Conservation (phyloP, 2,797 vertebrate species). For the Labeo calbasu region DNA sequence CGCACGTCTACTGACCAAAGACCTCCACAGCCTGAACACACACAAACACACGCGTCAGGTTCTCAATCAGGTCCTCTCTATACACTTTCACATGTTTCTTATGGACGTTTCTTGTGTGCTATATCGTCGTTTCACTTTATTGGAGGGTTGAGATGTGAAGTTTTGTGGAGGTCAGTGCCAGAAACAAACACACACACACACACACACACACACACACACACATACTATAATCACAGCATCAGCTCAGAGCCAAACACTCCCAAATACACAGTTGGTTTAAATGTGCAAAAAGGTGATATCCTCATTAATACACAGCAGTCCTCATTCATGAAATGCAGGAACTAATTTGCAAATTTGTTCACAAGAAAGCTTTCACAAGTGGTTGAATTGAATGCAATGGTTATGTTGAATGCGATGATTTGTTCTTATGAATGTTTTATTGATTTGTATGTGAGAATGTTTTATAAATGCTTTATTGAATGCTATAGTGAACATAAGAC, state of each 20-base stretch:
- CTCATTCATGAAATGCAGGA: neutral
- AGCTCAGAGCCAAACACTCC: neutral
- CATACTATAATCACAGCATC: neutral
- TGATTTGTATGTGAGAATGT: neutral
- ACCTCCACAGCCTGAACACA: neutral
- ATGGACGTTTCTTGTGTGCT: neutral
- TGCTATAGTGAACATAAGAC: neutral
- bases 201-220: neutral
- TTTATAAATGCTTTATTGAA: neutral
- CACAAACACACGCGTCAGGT: neutral
- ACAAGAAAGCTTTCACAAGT: neutral
- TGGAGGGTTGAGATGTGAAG: neutral
- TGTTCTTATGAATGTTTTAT: neutral
- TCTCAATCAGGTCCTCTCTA: slow-evolving; percentile 28
- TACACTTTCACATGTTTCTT: neutral
- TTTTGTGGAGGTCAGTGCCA: neutral
- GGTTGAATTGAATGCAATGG: neutral
- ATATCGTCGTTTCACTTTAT: slow-evolving; percentile 24
- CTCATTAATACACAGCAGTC: neutral
- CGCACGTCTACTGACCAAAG: slow-evolving; percentile 40
- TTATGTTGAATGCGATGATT: neutral
- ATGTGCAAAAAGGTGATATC: neutral
- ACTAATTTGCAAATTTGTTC: neutral
- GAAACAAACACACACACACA: neutral
- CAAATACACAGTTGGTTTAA: neutral